Base-by-base conservation (phyloP, 1,140 invertebrate species). In the Macrostomum lignano region DNA sequence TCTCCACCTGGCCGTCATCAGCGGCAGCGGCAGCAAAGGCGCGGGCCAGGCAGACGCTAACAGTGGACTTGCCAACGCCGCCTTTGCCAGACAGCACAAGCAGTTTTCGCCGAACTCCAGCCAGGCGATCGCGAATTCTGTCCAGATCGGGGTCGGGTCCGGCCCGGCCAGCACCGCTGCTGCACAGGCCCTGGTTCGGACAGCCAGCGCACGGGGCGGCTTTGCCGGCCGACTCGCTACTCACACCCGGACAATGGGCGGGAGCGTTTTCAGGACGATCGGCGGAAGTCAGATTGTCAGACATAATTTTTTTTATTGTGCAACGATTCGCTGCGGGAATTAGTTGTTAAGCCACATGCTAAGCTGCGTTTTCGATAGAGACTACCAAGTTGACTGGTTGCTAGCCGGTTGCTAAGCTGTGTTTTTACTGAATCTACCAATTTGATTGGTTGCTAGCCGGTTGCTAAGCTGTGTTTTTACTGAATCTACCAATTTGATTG, bases 71-170 rank as follows among this genome's bases (percentile, higher is more conserved):
- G 9, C 86, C 86, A 17, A 94, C 86, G 25, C 86, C 86, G 2
- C 86, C 86, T 65, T 96, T 96, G 0, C 86, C 86, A 6, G 84
- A 93, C 7, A 94, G 58, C 10, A 94, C 64, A 14, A 94, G 52
- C 38, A 93, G 68, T 56, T 93, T 81, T 46, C 82, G 64, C 51
- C 74, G 76, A 0, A 91, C 73, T 41, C 61, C 61, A n/a, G 65
- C 57, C 17, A 93, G 58, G 21, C 53, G 51, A 24, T 56, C 42
- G 30, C 43, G 42, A 23, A 63, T 60, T 36, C 55, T 45, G 15
- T 36, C 44, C 14, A 17, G 32, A 32, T 6, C 14, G 25, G 32
- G 39, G 9, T 37, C n/a, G 14, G 25, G 31, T 3, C 5, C 13
- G 7, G 30, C 21, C 44, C 66, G 68, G 1, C 68, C 56, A 36